These are phyloP conservation scores for Actinostola sp. DNA, from an alignment of 92 coral and sea anemone species.

Conservation along the genomic window DNA sequence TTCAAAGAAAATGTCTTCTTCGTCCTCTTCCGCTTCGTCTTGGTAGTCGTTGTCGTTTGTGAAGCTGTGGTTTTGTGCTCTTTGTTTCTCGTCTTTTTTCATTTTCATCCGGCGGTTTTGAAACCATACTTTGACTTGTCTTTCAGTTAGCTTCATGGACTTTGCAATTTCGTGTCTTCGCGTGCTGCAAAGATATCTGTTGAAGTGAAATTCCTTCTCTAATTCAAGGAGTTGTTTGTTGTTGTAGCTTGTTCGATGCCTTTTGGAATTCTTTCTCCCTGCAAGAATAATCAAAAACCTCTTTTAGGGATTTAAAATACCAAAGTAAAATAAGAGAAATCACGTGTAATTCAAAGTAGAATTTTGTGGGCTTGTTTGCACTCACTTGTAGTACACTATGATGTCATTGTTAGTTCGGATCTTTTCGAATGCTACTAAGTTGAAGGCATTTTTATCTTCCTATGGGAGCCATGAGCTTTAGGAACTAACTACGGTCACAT, in stretches of 20 bases:
- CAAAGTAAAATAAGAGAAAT: too few relatives aligned
- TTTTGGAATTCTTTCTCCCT: slow-evolving; percentile 48
- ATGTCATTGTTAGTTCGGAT: neutral
- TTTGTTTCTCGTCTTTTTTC: slow-evolving; percentile 93
- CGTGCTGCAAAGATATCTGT: slow-evolving; percentile 92
- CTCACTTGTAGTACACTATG: neutral
- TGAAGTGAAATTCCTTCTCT: slow-evolving; percentile 96
- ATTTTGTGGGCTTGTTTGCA: neutral
- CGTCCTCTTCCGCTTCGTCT: slow-evolving; percentile 15
- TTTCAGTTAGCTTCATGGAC: slow-evolving; percentile 82
- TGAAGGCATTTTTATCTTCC: too few relatives aligned
- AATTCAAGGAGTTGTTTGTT: slow-evolving; percentile 92
- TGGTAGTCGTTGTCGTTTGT: neutral
- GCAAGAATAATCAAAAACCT: neutral
- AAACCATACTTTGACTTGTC: slow-evolving; percentile 98
- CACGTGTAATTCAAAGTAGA: too few relatives aligned
- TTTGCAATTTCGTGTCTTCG: slow-evolving; percentile 93
- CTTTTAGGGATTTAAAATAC: too few relatives aligned
- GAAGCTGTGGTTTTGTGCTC: slow-evolving; percentile 4
- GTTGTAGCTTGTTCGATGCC: slow-evolving; percentile 92
- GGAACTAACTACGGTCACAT: too few relatives aligned
- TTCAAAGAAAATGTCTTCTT: neutral
- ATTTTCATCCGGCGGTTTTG: slow-evolving; percentile 98
- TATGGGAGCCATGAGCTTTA: too few relatives aligned
- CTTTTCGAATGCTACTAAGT: neutral